Base-by-base conservation (phyloP, 2,113 vertebrate species). In the Pteropus alecto region DNA sequence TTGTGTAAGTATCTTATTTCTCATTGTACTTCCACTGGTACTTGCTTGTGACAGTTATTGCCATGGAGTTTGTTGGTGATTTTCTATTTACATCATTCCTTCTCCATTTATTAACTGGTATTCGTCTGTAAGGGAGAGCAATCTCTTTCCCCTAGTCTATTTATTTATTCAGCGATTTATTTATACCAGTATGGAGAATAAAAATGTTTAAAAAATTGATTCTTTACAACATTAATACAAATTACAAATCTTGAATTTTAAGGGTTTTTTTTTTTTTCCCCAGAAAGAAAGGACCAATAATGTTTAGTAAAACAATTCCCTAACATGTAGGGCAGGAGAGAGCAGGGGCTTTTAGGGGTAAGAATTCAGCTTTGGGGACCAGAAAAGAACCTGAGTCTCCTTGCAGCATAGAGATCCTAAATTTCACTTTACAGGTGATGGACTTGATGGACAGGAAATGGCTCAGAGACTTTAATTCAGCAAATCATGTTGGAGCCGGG, bases 61-160 rank as follows among this genome's bases (percentile, higher is more conserved):
- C 30, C 6, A 18, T 61, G 51, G 65, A 56, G 54, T 84, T 91
- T 91, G 48, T 54, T 61, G 43, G 48, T 78, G 71, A 78, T 78
- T 94, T 94, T 85, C 33, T 95, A 22, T 88, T 88, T 93, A 19
- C 35, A n/a, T 61, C 56, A 22, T 87, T 93, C 33, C n/a, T 82
- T 67, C 65, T 58, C 3, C 35, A 71, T 87, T 94, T 94, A 73
- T 84, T 73, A 56, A 65, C 30, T 54, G 56, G 2, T 46, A 70
- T 91, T 79, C 63, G 77, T 84, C 68, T 83, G 54, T 90, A 81
- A 84, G 60, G 71, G 89, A 71, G 51, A 61, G 26, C 28, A 61
- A 19, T 71, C 30, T 61, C 35, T 86, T 90, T 73, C 46, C 48
- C 22, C 28, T n/a, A 61, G 65, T 87, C 79, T 82, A 83, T 65